Evolutionary conservation across 2,888 invertebrate genomes (phyloP), one percentile per base, ranked within the genome.

Genomic region (Drosophila dives): DNA sequence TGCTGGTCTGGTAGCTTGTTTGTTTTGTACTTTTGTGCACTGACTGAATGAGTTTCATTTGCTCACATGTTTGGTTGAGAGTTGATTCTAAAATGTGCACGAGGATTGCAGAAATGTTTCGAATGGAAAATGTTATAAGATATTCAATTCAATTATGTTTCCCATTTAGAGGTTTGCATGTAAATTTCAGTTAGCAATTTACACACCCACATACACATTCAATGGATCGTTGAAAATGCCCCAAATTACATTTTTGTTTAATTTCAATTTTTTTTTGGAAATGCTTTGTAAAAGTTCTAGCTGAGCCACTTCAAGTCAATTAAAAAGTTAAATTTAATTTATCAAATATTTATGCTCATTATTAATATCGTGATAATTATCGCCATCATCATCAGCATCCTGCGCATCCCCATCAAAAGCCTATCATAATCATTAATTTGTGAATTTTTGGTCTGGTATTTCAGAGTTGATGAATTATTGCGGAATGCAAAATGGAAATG

Each of bases 271-370:
- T n/a, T 58, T 32, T 45, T 61, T 64, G 1, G 53, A 15, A 32
- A 36, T 17, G 20, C 58, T 26, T 45, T 53, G 17, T 32, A 38
- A 59, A 69, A 69, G 62, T 45, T 68, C 20, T 8, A 51, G 15
- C 26, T 15, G 8, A 33, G 42, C 69, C 38, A 56, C 73, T 64
- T 71, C 34, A 68, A 76, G 62, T 78, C 65, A 80, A 85, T 85
- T 89, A 85, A 81, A 88, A 89, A 81, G 89, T 86, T 86, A 67
- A 86, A 85, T 85, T 78, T 69, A 77, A 80, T 80, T 75, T 73
- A 71, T 72, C 60, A 66, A 54, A 51, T 54, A 70, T 51, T 49
- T 40, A 54, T 69, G 64, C 54, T 12, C 33, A 54, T 62, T 49
- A 61, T 71, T 32, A 71, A 54, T 64, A 51, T 45, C 55, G 53